Base-by-base conservation (phyloP, 2,888 invertebrate species). In the Agrilus mali region DNA sequence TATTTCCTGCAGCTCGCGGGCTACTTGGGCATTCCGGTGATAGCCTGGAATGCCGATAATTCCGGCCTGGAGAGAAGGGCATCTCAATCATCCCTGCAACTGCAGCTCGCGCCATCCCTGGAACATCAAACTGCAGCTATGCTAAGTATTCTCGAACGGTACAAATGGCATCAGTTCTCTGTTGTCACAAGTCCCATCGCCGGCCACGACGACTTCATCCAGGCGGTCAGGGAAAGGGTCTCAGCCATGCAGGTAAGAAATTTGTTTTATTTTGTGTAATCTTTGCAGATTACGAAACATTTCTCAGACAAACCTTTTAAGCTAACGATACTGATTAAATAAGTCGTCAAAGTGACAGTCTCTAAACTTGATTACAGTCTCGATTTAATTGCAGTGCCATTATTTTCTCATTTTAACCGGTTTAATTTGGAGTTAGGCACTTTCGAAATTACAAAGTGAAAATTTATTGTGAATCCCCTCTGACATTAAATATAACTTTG, bases 41-140 rank as follows among this genome's bases (percentile, higher is more conserved):
- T 95, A 55, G 90, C 92, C 7, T 96, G 95, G 95, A 95, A 95
- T 68, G 93, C 94, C 7, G 95, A 96, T 67, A 95, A 95, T 68
- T 90, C 94, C 34, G 95, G 93, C 33, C 74, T 93, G 46, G 79
- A 67, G 52, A 54, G 67, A 17, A 54, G 67, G 35, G 87, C 88
- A 34, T 87, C 89, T 20, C 87, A 90, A 66, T 87, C 88, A 40
- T 88, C 88, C 46, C 73, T 94, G 57, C 87, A 89, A 60, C 75
- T 93, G 51, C 96, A 96, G 69, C 74, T 97, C 65, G 96, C 96
- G 43, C 96, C 97, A 49, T 92, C 94, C 43, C 80, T 97, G 56
- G 90, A 92, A 67, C 96, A 97, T 65, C 96, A 94, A 70, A 92
- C 93, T 34, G 86, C 88, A 41, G 95, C 95, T 43, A 95, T 96